These are phyloP conservation scores for Hydractinia echinata DNA, from an alignment of 30 jellyfish, hydroid and myxozoan species.

Conservation along the genomic window DNA sequence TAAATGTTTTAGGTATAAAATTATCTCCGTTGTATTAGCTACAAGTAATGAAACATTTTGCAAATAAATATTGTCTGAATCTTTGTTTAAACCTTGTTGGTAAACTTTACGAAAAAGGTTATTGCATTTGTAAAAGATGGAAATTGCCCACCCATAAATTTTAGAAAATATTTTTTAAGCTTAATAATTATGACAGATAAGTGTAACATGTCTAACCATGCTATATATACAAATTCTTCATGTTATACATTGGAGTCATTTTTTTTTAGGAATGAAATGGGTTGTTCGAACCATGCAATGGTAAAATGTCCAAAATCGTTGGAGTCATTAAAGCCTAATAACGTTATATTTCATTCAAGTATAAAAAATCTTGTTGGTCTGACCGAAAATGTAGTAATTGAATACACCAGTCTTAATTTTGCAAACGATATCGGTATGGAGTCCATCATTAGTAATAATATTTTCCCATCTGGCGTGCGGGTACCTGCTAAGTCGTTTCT, in stretches of 20 bases:
- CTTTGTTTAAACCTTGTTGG: too few species aligned
- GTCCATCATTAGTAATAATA: conserved; percentile 72
- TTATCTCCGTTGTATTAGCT: background rate
- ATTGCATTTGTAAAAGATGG: background rate
- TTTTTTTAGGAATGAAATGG: conserved; percentile 35
- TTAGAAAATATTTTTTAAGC: too few species aligned
- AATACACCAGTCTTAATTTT: conserved; percentile 59
- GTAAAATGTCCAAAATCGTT: background rate
- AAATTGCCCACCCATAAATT: background rate
- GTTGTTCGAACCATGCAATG: conserved; percentile 26
- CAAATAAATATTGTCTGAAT: too few species aligned
- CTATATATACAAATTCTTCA: too few species aligned
- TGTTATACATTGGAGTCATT: background rate
- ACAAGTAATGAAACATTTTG: too few species aligned
- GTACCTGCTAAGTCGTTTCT: conserved; percentile 63
- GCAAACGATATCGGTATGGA: conserved; percentile 47
- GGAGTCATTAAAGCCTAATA: background rate
- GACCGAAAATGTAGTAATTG: conserved; percentile 59
- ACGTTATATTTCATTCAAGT: conserved; percentile 28
- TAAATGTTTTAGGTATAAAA: conserved; percentile 48
- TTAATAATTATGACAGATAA: too few species aligned
- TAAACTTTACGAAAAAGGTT: too few species aligned
- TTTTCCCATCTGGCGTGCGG: conserved; percentile 40
- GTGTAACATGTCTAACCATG: too few species aligned
- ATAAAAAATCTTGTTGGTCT: conserved; percentile 38